Base-by-base conservation (phyloP, 2,888 invertebrate genomes). In the Spodoptera littoralis region DNA sequence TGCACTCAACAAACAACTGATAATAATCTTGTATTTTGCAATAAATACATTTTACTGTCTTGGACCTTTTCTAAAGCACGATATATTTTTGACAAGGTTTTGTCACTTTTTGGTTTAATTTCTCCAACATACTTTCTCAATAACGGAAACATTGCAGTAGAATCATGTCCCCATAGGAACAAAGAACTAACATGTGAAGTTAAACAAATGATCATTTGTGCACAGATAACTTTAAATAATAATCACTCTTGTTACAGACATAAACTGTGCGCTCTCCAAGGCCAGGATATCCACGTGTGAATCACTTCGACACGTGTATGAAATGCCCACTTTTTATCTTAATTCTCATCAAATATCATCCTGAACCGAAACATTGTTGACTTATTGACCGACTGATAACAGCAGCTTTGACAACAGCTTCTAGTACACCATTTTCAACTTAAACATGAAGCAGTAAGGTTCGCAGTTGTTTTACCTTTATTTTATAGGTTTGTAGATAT, bases 221-320 rank as follows among this genome's bases (percentile, higher is more conserved):
- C 52, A 42, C 18, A 24, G 51, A 60, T 52, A 69, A 41, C 3
- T 46, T 45, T 12, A 24, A 11, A 41, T 11, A 43, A 51, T 51
- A 41, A 24, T 43, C 52, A 22, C 11, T 42, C 9, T 27, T 11
- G 42, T 47, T 42, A 9, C 8, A 12, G 41, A 11, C 50, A 52
- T 52, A 41, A 46, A 53, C 56, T 48, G 18, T 44, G 12, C 11
- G 24, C 41, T 11, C 1, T 11, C 11, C 65, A 57, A 57, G 66
- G 73, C 13, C 58, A 47, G 50, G 67, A 47, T 11, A 12, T 49
- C n/a, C 74, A 60, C 60, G 60, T 73, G 70, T 49, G 60, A 52
- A 11, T 51, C 11, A 18, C 2, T 18, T 49, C 55, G 18, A 54
- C 69, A 73, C 74, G 74, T 73, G 74, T 49, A 45, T 47, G 47